Evolutionary conservation across 2,797 vertebrate genomes (phyloP), one percentile per base, ranked within the genome.

Genomic region (Centroberyx gerrardi): DNA sequence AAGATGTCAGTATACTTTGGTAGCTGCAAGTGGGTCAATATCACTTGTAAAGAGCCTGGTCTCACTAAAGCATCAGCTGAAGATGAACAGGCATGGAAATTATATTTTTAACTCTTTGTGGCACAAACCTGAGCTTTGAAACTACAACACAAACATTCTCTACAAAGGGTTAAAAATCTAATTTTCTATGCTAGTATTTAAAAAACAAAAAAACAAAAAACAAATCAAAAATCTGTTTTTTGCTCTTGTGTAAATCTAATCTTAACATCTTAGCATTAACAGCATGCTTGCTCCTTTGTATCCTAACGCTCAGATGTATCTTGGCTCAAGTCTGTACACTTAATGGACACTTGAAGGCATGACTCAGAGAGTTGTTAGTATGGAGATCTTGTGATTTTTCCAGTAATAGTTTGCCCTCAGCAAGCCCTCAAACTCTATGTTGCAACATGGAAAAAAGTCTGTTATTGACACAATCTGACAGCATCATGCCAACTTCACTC

Each of bases 371-470:
- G 44, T 68, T 85, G 70, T 86, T 75, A 75, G 72, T 62, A 14
- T 33, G 55, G 62, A 69, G 48, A 79, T 84, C 80, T 80, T 76
- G 59, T 40, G 33, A 64, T 80, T 82, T 88, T 86, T 87, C 82
- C 86, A 81, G 87, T 84, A 72, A 87, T 83, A 86, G 78, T 90
- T 88, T 88, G 72, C 74, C 58, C 78, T 84, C 74, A 76, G 78
- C 62, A 64, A 90, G 83, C 58, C 73, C 82, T 82, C 81, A 80
- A 86, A 86, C 87, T 6, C 76, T 74, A 40, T 86, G 78, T 87
- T 85, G 85, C 82, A 85, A 86, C 72, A 80, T 31, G 75, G 84
- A 75, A 73, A 85, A 59, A 86, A 84, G 84, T 72, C 56, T 65
- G 36, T 72, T 77, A 79, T 77, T 86, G 83, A 85, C 82, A 79